Percentiles rank a stretch among this genome's conserved stretches.
phyloP scores from a whole-genome alignment of 2,888 invertebrate genomes.

The Nemoura dubitans region DNA sequence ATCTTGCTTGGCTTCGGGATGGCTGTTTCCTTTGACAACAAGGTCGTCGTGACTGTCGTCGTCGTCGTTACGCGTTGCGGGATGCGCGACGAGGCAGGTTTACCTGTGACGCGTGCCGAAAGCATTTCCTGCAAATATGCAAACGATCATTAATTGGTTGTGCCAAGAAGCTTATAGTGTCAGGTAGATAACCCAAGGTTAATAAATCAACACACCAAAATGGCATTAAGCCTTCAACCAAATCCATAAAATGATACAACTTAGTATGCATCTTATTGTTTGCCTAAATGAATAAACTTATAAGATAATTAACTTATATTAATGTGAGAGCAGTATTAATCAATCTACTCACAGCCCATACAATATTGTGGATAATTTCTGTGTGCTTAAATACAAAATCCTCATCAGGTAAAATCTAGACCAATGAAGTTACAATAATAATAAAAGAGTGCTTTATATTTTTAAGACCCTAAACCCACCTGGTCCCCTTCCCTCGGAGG shows the following conservation, averaged over 20 bases:
- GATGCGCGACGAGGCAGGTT: conserved; percentile 25
- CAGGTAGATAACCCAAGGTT: not conserved
- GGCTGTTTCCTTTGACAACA: not conserved
- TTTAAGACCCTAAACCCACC: conserved; percentile 45
- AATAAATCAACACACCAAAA: not conserved
- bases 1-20: not conserved
- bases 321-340: not conserved
- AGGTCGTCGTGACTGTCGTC: not conserved
- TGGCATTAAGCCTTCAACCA: not conserved
- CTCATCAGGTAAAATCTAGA: not conserved
- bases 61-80: conserved; percentile 3
- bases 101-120: conserved; percentile 40
- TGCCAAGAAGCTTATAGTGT: not conserved
- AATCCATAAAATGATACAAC: not conserved
- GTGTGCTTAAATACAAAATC: not conserved
- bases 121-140: conserved; percentile 48
- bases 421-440: not conserved
- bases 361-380: too few species aligned
- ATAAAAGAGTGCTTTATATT: not conserved
- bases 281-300: not conserved
- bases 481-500: conserved; percentile 44
- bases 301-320: not conserved
- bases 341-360: not conserved
- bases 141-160: not conserved
- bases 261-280: not conserved